These are phyloP conservation scores for Hydrozoanthus gracilis DNA, from an alignment of 92 coral and sea anemone genomes.

Conservation along the genomic window DNA sequence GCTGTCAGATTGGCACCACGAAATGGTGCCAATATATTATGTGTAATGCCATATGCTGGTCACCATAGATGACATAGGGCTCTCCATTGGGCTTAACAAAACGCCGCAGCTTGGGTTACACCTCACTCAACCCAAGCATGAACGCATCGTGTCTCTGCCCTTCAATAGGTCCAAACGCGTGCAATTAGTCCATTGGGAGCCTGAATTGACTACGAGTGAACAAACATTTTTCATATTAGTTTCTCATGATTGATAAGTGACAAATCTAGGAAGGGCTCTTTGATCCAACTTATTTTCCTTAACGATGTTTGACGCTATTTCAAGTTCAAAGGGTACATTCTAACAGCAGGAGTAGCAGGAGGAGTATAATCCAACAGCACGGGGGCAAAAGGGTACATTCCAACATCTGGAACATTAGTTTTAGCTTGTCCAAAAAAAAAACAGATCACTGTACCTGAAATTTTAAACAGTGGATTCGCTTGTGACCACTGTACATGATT, in stretches of 20 bases:
- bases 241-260: conserved; percentile 46
- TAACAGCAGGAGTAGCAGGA: conserved; percentile 9
- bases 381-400: conserved; percentile 49
- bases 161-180: conserved; percentile 68
- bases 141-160: conserved; percentile 70
- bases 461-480: conserved; percentile 60
- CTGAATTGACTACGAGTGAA: conserved; percentile 54
- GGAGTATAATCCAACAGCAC: conserved; percentile 4
- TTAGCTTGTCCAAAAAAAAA: too few species aligned
- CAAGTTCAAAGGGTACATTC: too few species aligned
- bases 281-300: too few species aligned
- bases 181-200: conserved; percentile 52
- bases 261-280: conserved; percentile 46
- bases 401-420: conserved; percentile 26
- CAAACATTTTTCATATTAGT: conserved; percentile 22
- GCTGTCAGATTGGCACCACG: conserved; percentile 61
- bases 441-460: conserved; percentile 59
- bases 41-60: conserved; percentile 70
- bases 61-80: conserved; percentile 77
- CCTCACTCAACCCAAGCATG: conserved; percentile 69
- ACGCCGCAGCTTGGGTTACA: conserved; percentile 52
- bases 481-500: conserved; percentile 59
- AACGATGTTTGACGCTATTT: too few species aligned
- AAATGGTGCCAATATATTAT: conserved; percentile 70
- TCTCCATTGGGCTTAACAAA: conserved; percentile 66